Evolutionary conservation across 2,888 invertebrate species (phyloP).

Genomic region (Theretra japonica): DNA sequence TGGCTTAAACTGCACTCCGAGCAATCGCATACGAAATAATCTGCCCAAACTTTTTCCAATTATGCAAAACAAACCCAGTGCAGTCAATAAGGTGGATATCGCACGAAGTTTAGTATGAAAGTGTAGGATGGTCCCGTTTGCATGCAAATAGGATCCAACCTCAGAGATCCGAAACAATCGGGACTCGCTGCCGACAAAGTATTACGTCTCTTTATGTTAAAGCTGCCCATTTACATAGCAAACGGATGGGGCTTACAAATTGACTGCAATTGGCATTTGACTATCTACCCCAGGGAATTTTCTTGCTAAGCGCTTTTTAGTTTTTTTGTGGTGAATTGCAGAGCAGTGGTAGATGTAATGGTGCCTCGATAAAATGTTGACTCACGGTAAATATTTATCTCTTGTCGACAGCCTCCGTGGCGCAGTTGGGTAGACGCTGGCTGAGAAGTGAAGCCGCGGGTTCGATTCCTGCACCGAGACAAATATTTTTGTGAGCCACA

Average conservation of each 20-base stretch:
- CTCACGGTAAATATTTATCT: too few relatives aligned
- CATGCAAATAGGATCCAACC: slow-evolving; percentile 31
- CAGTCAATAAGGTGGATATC: slow-evolving; percentile 20
- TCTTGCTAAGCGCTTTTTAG: not conserved
- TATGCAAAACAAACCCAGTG: slow-evolving; percentile 4
- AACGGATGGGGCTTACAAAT: slow-evolving; percentile 14
- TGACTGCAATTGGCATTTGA: slow-evolving; percentile 17
- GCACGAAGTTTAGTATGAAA: not conserved
- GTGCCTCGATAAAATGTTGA: too few relatives aligned
- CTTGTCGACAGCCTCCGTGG: too few relatives aligned
- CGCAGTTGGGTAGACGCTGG: too few relatives aligned
- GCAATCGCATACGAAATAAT: not conserved
- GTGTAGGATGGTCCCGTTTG: slow-evolving; percentile 27
- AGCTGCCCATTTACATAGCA: slow-evolving; percentile 15
- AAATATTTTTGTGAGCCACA: too few relatives aligned
- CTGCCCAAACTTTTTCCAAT: not conserved
- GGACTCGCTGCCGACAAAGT: slow-evolving; percentile 12
- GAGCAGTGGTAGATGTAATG: not conserved
- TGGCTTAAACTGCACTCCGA: not conserved
- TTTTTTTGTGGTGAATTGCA: not conserved
- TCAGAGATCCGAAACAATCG: slow-evolving; percentile 28
- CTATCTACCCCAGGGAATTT: not conserved
- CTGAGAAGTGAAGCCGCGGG: too few relatives aligned
- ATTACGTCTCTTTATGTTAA: slow-evolving; percentile 25
- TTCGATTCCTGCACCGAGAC: too few relatives aligned